A percentile compares a stretch with the other conserved stretches of the same genome.
Evolutionary conservation across 2,113 vertebrate species (phyloP).

Genomic region (Cyanistes caeruleus): DNA sequence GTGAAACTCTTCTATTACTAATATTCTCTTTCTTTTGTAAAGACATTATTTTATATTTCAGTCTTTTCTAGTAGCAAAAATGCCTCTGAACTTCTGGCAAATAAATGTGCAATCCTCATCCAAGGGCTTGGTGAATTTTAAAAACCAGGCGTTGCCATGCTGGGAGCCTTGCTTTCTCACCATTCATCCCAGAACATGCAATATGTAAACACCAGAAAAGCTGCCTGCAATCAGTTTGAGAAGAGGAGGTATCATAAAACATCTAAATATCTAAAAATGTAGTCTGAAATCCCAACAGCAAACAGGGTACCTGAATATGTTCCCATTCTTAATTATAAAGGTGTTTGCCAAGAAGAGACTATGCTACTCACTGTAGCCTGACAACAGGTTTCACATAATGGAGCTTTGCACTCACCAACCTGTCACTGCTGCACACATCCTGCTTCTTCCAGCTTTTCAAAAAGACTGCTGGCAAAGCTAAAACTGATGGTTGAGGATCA

Average conservation of each 20-base stretch:
- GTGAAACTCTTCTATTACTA: background rate
- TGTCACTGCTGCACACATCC: background rate
- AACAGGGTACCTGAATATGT: background rate
- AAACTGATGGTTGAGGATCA: background rate
- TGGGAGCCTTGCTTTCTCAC: background rate
- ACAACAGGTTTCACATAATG: background rate
- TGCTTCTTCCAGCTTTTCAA: background rate
- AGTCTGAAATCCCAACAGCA: background rate
- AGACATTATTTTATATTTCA: background rate
- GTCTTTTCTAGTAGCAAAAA: background rate
- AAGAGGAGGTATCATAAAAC: background rate
- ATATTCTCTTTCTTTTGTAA: background rate
- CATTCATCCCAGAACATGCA: background rate
- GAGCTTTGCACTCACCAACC: background rate
- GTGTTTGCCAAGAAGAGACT: rapidly evolving
- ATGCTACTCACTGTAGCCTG: rapidly evolving
- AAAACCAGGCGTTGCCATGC: background rate
- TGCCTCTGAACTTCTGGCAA: background rate
- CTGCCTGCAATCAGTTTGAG: background rate
- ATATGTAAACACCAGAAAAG: background rate
- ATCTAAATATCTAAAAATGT: background rate
- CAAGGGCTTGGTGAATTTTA: background rate
- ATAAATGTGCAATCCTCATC: background rate
- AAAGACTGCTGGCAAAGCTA: background rate
- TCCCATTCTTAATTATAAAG: background rate